Base-by-base conservation (phyloP, 2,797 vertebrate species). In the Periparus ater region DNA sequence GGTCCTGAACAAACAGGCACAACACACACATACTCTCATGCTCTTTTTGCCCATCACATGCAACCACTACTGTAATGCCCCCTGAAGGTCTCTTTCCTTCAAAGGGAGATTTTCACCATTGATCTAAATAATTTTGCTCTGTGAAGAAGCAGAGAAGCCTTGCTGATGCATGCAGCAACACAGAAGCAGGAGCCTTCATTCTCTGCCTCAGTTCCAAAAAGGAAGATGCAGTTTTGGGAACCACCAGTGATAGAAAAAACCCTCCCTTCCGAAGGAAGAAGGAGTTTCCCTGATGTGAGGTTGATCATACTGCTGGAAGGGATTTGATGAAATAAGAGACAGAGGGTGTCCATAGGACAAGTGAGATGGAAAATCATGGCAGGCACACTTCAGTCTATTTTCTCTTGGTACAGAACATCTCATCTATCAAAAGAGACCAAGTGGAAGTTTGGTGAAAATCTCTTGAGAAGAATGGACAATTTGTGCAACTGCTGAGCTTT, bases 391-490 rank as follows among this genome's bases (percentile, higher is more conserved):
- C 36, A 26, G 4, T 32, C 42, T 51, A 1, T 8, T 75, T 88
- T 86, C 74, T 50, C 16, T 63, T 61, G 36, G 14, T 61, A 22
- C 42, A 36, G 47, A 32, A 21, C 7, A 40, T 20, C 19, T 80
- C 23, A 30, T 27, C 32, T 58, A 17, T 44, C 67, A 78, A 61
- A 97, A 96, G 90, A 87, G 60, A 95, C 72, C 54, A 93, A 95
- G 84, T 63, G 63, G 71, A 94, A 91, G 40, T 89, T 96, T 92
- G 76, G 47, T 86, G 96, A 85, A 89, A 96, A 81, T 93, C 54
- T 91, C 75, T 96, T 71, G 94, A 93, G 67, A 81, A 89, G 60
- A 96, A 92, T 32, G 32, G 50, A 67, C 22, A 53, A 63, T 88
- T 93, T 92, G 55, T 94, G 62, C 83, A 93, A 80, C 47, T 92